Percentiles rank a stretch among this genome's conserved stretches.
Conservation (phyloP, 2,113 vertebrate species). For the Oxyruncus cristatus region DNA sequence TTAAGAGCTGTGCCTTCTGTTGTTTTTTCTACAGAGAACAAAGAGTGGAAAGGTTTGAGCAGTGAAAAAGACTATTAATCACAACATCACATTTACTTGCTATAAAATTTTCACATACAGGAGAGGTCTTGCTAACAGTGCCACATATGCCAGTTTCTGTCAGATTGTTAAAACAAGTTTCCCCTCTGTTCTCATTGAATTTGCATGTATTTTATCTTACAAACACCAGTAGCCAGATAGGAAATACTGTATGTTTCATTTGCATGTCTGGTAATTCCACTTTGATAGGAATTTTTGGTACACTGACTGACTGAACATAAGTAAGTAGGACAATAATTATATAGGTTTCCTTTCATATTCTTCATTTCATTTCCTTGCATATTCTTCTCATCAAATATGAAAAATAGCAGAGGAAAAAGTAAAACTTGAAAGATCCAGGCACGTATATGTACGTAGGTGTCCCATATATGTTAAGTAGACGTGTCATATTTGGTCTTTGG, state of each 20-base stretch:
- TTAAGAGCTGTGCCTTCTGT: neutral
- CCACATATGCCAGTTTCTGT: neutral
- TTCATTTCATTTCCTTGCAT: too few relatives aligned
- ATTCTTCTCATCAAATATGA: neutral
- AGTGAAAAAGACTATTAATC: neutral
- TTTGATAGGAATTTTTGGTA: neutral
- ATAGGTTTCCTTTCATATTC: neutral
- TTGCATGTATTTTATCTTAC: slow-evolving; percentile 13
- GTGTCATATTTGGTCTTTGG: neutral
- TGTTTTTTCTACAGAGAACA: neutral
- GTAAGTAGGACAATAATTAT: neutral
- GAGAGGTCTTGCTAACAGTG: neutral
- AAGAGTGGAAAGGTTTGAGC: neutral
- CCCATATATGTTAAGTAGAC: neutral
- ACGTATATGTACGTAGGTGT: rapidly evolving
- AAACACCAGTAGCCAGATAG: neutral
- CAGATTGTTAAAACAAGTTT: neutral
- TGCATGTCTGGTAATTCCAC: slow-evolving; percentile 33
- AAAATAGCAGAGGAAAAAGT: neutral
- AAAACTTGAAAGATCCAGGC: neutral
- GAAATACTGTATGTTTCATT: neutral
- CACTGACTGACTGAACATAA: neutral
- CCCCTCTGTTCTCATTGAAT: neutral
- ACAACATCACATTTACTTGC: neutral
- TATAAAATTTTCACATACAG: neutral